Base-by-base conservation (phyloP, 1,140 invertebrate genomes). In the Nebria ingens region DNA sequence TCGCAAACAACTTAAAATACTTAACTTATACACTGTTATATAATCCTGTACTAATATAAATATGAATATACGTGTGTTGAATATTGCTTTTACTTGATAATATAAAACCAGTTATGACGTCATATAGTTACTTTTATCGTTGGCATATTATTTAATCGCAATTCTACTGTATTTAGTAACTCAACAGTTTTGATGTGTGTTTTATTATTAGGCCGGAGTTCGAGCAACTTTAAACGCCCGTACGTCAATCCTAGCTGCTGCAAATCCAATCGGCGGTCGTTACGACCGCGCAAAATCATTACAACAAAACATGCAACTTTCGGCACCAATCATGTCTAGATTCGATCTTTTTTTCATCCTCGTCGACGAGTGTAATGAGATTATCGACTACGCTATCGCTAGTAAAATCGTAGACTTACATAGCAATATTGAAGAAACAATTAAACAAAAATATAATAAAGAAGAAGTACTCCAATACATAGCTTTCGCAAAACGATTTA, bases 301-400 rank as follows among this genome's bases (percentile, higher is more conserved):
- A 1, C 89, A 96, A 61, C 92, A 98, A 67, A 99, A 99, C 72
- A 88, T 99, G 0, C 77, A 84, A 1, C 73, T 99, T 9, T 86
- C 90, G 0, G 94, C 96, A 0, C 97, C 97, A 0, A 98, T 99
- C 64, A 98, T 99, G 95, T 99, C 97, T 0, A 79, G 97, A 67
- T 99, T 99, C 71, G 97, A 99, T 77, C 74, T 99, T 0, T 99
- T 99, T 74, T 99, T 99, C 73, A 93, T 99, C 63, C 76, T 99
- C 0, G 87, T 98, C 2, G 94, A 97, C 72, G 93, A 97, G 68
- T 91, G 89, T 63, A 96, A 93, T 71, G 92, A 96, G 73, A 84
- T 93, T 57, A 83, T 91, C 1, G 96, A 98, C 74, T 97, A 94
- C 69, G 92, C 92, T 0, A 98, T 99, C 58, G 97, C 97, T 0